Conservation (phyloP, 2,888 invertebrate species). For the Gasteruption jaculator region DNA sequence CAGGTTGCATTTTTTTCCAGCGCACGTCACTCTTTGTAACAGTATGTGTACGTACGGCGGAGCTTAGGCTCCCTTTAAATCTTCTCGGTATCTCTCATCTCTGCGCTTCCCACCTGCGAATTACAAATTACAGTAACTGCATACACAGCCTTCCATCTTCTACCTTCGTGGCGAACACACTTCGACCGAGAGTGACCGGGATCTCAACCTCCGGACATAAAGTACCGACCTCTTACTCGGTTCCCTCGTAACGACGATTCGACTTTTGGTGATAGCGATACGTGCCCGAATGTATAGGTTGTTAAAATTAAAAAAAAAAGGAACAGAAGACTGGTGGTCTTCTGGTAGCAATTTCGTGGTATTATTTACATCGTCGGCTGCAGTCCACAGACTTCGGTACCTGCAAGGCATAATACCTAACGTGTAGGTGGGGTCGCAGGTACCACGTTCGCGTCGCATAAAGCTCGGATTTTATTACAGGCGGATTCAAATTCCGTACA, state of each 20-base stretch:
- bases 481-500: conserved; percentile 50
- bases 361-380: conserved; percentile 41
- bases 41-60: too few species aligned
- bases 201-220: conserved; percentile 13
- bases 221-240: conserved; percentile 14
- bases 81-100: conserved; percentile 34
- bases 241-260: too few species aligned
- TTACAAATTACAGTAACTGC: conserved; percentile 31
- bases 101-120: conserved; percentile 36
- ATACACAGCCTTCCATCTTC: conserved; percentile 4
- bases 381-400: too few species aligned
- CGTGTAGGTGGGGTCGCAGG: too few species aligned
- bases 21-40: too few species aligned
- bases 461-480: conserved; percentile 50
- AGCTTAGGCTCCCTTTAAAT: too few species aligned
- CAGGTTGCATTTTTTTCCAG: too few species aligned
- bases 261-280: too few species aligned
- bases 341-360: conserved; percentile 40
- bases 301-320: conserved; percentile 16
- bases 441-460: too few species aligned
- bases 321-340: conserved; percentile 21
- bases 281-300: too few species aligned
- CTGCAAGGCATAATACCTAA: too few species aligned
- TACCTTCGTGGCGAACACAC: conserved; percentile 17
- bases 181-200: conserved; percentile 20